A percentile compares a stretch with the other conserved stretches of the same genome.
Evolutionary conservation across 2,113 vertebrate genomes (phyloP).

Genomic region (Xiphias gladius): DNA sequence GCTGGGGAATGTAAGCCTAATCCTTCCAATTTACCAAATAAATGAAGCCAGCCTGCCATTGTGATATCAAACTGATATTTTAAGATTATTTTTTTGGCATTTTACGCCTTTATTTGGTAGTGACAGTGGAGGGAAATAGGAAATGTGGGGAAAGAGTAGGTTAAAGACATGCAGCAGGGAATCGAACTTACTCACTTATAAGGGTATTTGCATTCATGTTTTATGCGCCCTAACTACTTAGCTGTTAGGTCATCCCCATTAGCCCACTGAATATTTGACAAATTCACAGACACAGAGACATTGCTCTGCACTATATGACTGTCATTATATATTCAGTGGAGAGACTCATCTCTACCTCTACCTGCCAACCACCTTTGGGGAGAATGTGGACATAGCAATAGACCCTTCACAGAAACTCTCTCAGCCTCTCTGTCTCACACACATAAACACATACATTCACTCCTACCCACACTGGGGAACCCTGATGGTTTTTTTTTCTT

Average conservation of each 20-base stretch:
- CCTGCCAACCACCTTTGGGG: slow-evolving; percentile 52
- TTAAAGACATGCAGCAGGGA: too few species aligned
- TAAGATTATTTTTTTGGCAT: too few species aligned
- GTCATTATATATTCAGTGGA: slow-evolving; percentile 68
- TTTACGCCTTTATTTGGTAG: too few species aligned
- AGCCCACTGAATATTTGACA: slow-evolving; percentile 42
- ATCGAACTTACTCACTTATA: too few species aligned
- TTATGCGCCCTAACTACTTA: too few species aligned
- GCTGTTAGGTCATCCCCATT: too few species aligned
- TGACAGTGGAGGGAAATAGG: too few species aligned
- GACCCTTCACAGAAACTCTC: slow-evolving; percentile 41
- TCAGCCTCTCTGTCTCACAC: slow-evolving; percentile 23
- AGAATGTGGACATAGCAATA: slow-evolving; percentile 33
- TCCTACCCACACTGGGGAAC: slow-evolving; percentile 12
- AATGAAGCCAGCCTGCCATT: slow-evolving; percentile 28
- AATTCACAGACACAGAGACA: slow-evolving; percentile 42
- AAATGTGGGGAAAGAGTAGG: too few species aligned
- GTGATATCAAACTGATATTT: slow-evolving; percentile 44
- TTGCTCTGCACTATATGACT: slow-evolving; percentile 34
- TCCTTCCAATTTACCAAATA: slow-evolving; percentile 13
- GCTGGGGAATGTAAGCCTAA: not conserved
- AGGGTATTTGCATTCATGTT: too few species aligned
- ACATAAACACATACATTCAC: not conserved
- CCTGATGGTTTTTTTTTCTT: slow-evolving; percentile 13
- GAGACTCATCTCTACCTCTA: slow-evolving; percentile 32